Conservation (phyloP, 2,797 vertebrate species). For the Myiothlypis coronata region DNA sequence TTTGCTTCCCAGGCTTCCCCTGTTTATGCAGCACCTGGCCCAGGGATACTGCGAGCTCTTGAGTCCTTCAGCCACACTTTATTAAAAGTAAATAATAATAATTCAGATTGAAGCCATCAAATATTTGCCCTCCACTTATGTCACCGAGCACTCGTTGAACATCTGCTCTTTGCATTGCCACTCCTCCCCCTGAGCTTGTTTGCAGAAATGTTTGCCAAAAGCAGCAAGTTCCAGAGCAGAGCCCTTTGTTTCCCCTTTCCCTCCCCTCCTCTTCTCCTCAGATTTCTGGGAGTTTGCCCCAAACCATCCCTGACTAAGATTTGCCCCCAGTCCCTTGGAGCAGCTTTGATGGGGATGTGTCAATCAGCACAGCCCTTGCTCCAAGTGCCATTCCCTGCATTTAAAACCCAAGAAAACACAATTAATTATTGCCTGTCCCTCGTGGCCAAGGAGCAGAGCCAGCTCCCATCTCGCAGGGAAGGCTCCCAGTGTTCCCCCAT, state of each 20-base stretch:
- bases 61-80: constrained; percentile 4
- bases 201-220: constrained; percentile 8
- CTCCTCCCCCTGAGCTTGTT: not conserved
- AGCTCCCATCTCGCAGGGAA: not conserved
- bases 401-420: not conserved
- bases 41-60: not conserved
- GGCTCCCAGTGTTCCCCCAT: fast-evolving
- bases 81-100: constrained; percentile 65
- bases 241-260: no score
- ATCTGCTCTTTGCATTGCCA: constrained; percentile 22
- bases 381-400: not conserved
- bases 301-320: not conserved
- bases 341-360: not conserved
- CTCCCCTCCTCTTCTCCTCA: not conserved
- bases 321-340: not conserved
- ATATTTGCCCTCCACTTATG: constrained; percentile 49
- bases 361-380: not conserved
- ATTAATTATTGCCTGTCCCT: not conserved
- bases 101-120: constrained; percentile 34
- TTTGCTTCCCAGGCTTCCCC: not conserved
- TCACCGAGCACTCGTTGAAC: not conserved
- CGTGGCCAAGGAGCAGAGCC: fast-evolving
- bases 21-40: not conserved
- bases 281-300: not conserved
- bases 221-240: not conserved